Percentiles rank a stretch among this genome's conserved stretches.
phyloP scores from a whole-genome alignment of 2,797 vertebrate genomes.

The Meda fulgida region DNA sequence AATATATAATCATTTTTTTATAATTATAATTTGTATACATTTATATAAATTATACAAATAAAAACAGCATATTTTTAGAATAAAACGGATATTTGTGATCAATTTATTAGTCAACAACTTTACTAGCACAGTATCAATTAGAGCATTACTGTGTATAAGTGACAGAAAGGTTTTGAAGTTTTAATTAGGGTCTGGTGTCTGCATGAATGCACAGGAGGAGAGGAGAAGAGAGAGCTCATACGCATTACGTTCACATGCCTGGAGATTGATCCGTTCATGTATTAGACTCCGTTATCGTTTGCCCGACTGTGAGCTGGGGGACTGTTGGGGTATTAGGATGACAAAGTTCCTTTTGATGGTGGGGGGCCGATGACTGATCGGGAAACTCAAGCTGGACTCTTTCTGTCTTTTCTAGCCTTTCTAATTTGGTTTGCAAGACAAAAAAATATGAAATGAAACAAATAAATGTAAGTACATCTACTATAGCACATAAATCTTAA shows the following conservation, averaged over 20 bases:
- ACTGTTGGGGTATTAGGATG: conserved; percentile 72
- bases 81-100: conserved; percentile 74
- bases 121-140: conserved; percentile 82
- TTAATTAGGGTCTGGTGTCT: conserved; percentile 84
- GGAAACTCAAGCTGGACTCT: conserved; percentile 70
- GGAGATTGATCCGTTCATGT: conserved; percentile 20
- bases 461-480: not conserved
- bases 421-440: conserved; percentile 64
- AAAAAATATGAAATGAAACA: not conserved
- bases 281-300: conserved; percentile 55
- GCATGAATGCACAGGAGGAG: conserved; percentile 82
- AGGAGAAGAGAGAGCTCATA: conserved; percentile 59
- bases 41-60: not conserved
- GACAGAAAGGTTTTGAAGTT: conserved; percentile 84
- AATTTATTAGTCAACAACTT: conserved; percentile 80
- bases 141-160: conserved; percentile 84
- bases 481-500: not conserved
- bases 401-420: conserved; percentile 43
- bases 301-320: conserved; percentile 69
- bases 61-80: conserved; percentile 66
- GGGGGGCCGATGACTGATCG: conserved; percentile 73
- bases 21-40: not conserved
- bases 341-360: conserved; percentile 80
- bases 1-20: not conserved
- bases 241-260: conserved; percentile 32